A percentile compares a stretch with the other conserved stretches of the same genome.
Conservation (phyloP, 2,797 vertebrate species). For the Tarsius wallacei region DNA sequence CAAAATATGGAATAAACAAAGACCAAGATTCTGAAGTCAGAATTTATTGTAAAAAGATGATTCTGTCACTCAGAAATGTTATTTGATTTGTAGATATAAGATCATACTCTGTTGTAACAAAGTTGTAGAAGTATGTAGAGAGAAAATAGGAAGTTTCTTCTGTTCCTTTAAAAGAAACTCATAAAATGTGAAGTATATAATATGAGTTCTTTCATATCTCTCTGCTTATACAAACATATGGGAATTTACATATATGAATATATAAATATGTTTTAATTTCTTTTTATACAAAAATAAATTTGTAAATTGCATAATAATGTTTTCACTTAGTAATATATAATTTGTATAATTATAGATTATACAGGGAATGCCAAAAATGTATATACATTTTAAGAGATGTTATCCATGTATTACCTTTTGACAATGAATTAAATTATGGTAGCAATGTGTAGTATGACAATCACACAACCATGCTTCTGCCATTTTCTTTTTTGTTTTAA, state of each 20-base stretch:
- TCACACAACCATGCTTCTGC: too few species aligned
- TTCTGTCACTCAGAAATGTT: not conserved
- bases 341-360: not conserved
- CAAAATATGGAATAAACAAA: not conserved
- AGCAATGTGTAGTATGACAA: too few species aligned
- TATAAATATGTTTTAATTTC: not conserved
- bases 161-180: not conserved
- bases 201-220: not conserved
- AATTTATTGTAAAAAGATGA: not conserved
- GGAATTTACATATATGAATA: not conserved
- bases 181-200: not conserved
- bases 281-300: not conserved
- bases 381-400: too few species aligned
- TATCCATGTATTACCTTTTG: too few species aligned
- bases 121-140: not conserved
- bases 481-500: too few species aligned
- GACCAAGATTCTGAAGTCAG: not conserved
- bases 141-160: too few species aligned
- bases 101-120: not conserved
- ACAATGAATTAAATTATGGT: too few species aligned
- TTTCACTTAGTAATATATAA: not conserved
- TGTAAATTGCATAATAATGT: not conserved
- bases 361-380: too few species aligned
- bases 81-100: not conserved
- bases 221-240: not conserved